Percentiles rank a stretch among this genome's conserved stretches.
phyloP scores from a whole-genome alignment of 2,113 vertebrate genomes.

The Podarcis muralis region DNA sequence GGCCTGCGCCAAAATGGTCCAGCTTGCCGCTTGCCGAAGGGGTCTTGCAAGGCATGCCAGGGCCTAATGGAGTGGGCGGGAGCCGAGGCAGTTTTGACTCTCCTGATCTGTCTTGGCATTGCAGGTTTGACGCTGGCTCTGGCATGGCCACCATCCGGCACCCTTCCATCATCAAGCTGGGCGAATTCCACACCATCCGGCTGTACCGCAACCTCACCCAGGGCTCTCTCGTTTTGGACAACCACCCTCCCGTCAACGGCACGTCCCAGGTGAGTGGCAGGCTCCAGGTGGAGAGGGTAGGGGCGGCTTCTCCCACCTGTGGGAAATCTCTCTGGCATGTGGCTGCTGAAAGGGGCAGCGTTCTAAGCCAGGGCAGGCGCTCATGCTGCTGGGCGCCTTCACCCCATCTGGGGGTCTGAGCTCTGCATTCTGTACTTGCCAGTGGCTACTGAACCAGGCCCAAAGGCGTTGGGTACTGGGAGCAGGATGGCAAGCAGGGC shows the following conservation, averaged over 20 bases:
- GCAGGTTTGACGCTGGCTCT: conserved; percentile 93
- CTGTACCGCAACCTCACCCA: conserved; percentile 90
- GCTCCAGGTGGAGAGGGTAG: too few species aligned
- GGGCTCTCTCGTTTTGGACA: conserved; percentile 85
- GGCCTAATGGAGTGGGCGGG: accelerated
- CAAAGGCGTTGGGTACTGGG: neutral
- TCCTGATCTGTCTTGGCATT: accelerated
- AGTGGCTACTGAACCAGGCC: too few species aligned
- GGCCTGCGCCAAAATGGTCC: neutral
- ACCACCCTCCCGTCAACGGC: conserved; percentile 83
- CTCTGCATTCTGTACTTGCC: too few species aligned
- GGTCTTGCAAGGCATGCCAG: neutral
- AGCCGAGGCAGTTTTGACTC: too few species aligned
- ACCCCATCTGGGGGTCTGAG: too few species aligned
- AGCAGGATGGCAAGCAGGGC: neutral
- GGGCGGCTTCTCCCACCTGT: neutral
- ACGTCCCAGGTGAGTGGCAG: conserved; percentile 87
- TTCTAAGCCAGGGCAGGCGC: neutral
- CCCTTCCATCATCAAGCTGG: conserved; percentile 84
- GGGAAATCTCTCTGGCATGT: neutral
- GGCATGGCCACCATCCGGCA: conserved; percentile 97
- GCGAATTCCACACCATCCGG: conserved; percentile 92
- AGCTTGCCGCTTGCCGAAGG: neutral
- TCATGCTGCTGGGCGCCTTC: too few species aligned
- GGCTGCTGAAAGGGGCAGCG: too few species aligned